Conservation (phyloP, 2,113 vertebrate genomes). For the Vulpes ferrilata region DNA sequence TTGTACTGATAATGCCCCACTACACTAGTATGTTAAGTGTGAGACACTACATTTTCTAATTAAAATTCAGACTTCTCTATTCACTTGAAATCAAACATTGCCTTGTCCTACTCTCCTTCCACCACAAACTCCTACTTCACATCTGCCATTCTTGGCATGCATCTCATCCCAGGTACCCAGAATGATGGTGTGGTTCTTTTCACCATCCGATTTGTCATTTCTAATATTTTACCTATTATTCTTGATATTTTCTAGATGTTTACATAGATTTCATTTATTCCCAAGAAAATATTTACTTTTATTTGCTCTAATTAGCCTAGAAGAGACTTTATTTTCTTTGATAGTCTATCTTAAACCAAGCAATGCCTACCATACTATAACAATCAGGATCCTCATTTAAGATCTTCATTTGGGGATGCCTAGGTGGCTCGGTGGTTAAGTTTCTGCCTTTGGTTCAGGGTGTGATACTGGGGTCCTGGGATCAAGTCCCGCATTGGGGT, state of each 20-base stretch:
- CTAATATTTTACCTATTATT: neutral
- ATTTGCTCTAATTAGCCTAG: neutral
- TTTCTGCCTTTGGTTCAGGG: no score
- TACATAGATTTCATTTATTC: neutral
- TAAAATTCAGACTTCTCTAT: neutral
- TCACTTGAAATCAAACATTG: neutral
- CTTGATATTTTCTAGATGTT: neutral
- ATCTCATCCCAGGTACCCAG: neutral
- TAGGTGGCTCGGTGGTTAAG: no score
- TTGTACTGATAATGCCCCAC: neutral
- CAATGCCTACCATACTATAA: neutral
- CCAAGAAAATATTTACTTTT: neutral
- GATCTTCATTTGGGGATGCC: no score
- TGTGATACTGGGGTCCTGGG: no score
- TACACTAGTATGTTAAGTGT: neutral
- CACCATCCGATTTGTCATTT: neutral
- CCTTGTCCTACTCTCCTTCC: neutral
- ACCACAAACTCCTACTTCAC: neutral
- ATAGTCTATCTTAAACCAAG: neutral
- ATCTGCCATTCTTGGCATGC: neutral
- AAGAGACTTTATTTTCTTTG: neutral
- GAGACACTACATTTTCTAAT: neutral
- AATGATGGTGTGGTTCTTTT: neutral
- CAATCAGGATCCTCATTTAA: neutral
- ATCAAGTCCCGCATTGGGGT: no score